phyloP scores from a whole-genome alignment of 2,113 vertebrate genomes.

The Sula dactylatra region DNA sequence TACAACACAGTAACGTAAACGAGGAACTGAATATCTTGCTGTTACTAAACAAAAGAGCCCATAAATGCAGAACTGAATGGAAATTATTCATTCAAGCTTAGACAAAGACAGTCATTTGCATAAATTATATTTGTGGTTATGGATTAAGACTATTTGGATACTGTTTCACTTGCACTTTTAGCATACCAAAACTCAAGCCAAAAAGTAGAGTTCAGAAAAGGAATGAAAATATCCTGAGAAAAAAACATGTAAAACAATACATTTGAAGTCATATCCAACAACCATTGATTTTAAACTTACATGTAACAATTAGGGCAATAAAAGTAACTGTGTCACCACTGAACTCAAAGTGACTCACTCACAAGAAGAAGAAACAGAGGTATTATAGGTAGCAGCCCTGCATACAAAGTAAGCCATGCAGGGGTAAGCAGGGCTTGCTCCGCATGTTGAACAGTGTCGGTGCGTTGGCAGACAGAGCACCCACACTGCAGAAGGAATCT shows the following conservation, averaged over 20 bases:
- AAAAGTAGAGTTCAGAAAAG: neutral
- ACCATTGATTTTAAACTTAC: neutral
- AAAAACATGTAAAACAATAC: neutral
- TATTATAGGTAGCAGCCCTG: neutral
- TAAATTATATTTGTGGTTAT: neutral
- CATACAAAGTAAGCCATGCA: neutral
- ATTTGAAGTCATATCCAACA: neutral
- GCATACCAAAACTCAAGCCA: neutral
- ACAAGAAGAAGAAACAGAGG: neutral
- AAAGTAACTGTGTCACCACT: neutral
- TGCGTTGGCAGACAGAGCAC: fast-evolving
- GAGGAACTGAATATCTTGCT: neutral
- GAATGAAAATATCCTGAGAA: neutral
- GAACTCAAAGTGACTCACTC: neutral
- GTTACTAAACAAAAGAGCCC: neutral
- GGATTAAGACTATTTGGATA: neutral
- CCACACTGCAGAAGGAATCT: neutral
- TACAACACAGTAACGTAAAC: neutral
- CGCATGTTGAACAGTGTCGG: fast-evolving
- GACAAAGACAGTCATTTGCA: neutral
- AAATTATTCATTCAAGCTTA: neutral
- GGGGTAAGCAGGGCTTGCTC: neutral
- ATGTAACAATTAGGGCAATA: neutral
- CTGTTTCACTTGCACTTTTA: neutral
- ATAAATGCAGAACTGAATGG: neutral